Evolutionary conservation across 2,797 vertebrate genomes (phyloP).

Genomic region (Pantherophis alleghaniensis): DNA sequence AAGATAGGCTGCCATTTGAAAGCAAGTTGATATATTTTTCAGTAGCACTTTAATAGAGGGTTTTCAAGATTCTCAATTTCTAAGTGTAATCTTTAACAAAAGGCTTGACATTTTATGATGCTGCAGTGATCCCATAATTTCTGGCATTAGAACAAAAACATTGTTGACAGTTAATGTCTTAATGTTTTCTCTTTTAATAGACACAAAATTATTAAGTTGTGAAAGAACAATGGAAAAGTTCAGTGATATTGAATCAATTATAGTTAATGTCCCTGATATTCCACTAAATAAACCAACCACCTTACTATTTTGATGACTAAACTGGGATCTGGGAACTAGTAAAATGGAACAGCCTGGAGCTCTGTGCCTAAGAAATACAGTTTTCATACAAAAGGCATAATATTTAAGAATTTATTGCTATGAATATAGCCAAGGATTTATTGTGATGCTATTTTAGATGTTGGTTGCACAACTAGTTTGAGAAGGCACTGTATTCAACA

Average conservation of each 20-base stretch:
- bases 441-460: neutral
- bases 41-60: constrained; percentile 47
- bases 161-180: constrained; percentile 48
- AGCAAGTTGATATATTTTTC: constrained; percentile 63
- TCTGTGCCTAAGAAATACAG: neutral
- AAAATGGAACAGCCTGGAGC: constrained; percentile 10
- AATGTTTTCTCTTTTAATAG: constrained; percentile 3
- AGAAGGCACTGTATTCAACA: neutral
- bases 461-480: neutral
- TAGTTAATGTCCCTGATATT: neutral
- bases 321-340: constrained; percentile 22
- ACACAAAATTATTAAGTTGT: constrained; percentile 43
- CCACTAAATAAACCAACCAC: neutral
- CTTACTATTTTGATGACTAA: constrained; percentile 42
- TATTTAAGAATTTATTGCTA: neutral
- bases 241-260: constrained; percentile 42
- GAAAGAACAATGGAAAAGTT: constrained; percentile 16
- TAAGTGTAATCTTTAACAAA: constrained; percentile 44
- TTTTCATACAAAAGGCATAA: neutral
- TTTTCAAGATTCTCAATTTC: constrained; percentile 59
- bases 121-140: constrained; percentile 10
- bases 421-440: neutral
- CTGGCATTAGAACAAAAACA: constrained; percentile 22
- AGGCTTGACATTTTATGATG: constrained; percentile 34
- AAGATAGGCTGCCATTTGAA: constrained; percentile 53